Conservation (phyloP, 1,140 invertebrate genomes). For the Zaprionus taronus region DNA sequence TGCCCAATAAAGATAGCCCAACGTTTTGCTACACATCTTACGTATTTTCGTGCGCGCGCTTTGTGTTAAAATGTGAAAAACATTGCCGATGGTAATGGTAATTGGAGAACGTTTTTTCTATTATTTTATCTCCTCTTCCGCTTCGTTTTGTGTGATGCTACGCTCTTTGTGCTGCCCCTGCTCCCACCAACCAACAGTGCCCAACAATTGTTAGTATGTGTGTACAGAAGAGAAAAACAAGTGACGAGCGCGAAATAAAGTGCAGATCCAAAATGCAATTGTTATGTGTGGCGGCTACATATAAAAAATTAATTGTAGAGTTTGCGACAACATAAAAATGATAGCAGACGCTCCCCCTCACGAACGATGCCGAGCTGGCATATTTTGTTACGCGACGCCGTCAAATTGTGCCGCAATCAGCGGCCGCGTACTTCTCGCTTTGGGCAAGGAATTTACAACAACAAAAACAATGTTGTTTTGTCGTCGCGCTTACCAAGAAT, state of each 20-base stretch:
- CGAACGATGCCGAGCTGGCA: slow-evolving; percentile 77
- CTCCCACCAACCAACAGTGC: slow-evolving; percentile 32
- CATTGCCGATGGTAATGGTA: slow-evolving; percentile 71
- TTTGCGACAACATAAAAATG: slow-evolving; percentile 68
- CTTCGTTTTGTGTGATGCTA: slow-evolving; percentile 69
- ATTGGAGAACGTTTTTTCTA: slow-evolving; percentile 82
- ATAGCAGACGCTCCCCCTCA: slow-evolving; percentile 73
- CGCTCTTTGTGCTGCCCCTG: slow-evolving; percentile 72
- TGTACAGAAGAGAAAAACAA: slow-evolving; percentile 44
- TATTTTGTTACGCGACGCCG: slow-evolving; percentile 76
- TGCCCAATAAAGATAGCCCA: slow-evolving; percentile 29
- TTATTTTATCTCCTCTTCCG: slow-evolving; percentile 82
- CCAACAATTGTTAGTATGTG: slow-evolving; percentile 45
- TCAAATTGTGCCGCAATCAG: slow-evolving; percentile 53
- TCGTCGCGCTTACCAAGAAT: slow-evolving; percentile 36
- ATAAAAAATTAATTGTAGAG: slow-evolving; percentile 48
- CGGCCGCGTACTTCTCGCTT: slow-evolving; percentile 61
- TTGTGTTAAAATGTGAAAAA: slow-evolving; percentile 66
- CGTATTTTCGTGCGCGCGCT: slow-evolving; percentile 41
- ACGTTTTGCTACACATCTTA: slow-evolving; percentile 45
- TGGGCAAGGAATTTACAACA: slow-evolving; percentile 75
- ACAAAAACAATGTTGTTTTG: slow-evolving; percentile 69
- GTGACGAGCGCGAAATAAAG: slow-evolving; percentile 6
- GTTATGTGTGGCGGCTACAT: slow-evolving; percentile 2
- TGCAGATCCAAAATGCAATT: slow-evolving; percentile 10